Evolutionary conservation across 2,888 invertebrate genomes (phyloP), one percentile per base, ranked within the genome.

Genomic region (Priocnemis perturbator): DNA sequence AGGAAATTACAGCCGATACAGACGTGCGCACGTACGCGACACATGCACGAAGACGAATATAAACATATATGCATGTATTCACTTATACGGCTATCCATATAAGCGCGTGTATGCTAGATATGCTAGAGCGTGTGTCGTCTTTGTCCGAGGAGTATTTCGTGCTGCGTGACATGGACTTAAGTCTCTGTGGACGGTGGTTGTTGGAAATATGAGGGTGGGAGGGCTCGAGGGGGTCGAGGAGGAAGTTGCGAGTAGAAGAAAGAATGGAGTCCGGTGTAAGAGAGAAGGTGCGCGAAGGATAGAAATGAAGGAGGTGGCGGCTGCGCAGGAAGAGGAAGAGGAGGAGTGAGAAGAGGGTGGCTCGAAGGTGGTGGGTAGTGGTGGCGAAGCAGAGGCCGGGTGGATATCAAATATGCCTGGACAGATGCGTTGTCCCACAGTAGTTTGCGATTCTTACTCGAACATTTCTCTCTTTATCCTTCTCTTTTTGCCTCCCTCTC

Each of bases 391-490:
- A 60, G 69, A 69, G 71, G 48, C 58, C 58, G 20, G 71, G 66
- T 70, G 76, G 81, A 79, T 83, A 88, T 88, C 83, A 87, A 88
- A 88, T 88, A 87, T 88, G 87, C 87, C 81, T 66, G 82, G 85
- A 83, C 88, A 88, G 88, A 88, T 88, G 88, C 85, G 83, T 83
- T 78, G 83, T 87, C 85, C 84, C 88, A 88, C 88, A 86, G 84
- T 88, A 88, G 87, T 88, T 88, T 86, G 83, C 84, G 77, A 88
- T 88, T 88, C 88, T 87, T 86, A 77, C 75, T 79, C 73, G 74
- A 74, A 68, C 74, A 73, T 83, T 81, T 76, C 60, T 57, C 57
- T 60, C 52, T 52, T 30, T 37, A 37, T 37, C 37, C 37, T 37
- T 37, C 37, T 37, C 37, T 37, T 37, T 48, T 52, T 47, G 5